phyloP scores from a whole-genome alignment of 2,113 vertebrate genomes.

The Sisor rabdophorus region DNA sequence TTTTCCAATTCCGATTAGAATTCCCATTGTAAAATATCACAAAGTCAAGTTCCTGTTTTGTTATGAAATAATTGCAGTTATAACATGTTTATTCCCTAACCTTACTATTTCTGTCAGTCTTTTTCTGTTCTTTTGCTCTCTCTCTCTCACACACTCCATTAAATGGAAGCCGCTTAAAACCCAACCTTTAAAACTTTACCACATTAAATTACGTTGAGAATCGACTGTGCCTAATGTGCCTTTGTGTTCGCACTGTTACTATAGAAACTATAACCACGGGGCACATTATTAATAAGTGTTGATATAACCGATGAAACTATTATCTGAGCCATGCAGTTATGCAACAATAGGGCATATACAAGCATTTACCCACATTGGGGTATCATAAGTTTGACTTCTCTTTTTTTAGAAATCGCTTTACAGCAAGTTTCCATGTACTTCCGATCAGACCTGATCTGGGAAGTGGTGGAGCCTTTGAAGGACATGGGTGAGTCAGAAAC shows the following conservation, averaged over 20 bases:
- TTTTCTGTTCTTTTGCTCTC: too few relatives aligned
- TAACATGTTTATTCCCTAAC: too few relatives aligned
- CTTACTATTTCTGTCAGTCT: too few relatives aligned
- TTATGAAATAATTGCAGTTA: too few relatives aligned
- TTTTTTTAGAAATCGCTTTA: constrained; percentile 85
- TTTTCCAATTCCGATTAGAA: too few relatives aligned
- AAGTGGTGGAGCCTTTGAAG: constrained; percentile 89
- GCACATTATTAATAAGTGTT: not conserved
- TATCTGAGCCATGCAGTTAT: not conserved
- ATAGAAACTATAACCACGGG: not conserved
- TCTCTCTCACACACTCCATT: not conserved
- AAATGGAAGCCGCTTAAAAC: not conserved
- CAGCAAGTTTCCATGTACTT: constrained; percentile 99
- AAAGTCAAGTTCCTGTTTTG: too few relatives aligned
- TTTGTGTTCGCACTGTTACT: not conserved
- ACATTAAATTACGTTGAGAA: not conserved
- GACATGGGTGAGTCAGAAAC: constrained; percentile 81
- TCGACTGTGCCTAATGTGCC: not conserved
- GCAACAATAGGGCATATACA: not conserved
- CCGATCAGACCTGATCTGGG: constrained; percentile 94
- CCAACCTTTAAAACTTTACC: too few relatives aligned
- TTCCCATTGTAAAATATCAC: too few relatives aligned
- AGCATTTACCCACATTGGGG: not conserved
- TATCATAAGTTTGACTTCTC: not conserved
- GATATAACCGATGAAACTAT: not conserved